Conservation (phyloP, 2,113 vertebrate genomes). For the Cephalopterus ornatus region DNA sequence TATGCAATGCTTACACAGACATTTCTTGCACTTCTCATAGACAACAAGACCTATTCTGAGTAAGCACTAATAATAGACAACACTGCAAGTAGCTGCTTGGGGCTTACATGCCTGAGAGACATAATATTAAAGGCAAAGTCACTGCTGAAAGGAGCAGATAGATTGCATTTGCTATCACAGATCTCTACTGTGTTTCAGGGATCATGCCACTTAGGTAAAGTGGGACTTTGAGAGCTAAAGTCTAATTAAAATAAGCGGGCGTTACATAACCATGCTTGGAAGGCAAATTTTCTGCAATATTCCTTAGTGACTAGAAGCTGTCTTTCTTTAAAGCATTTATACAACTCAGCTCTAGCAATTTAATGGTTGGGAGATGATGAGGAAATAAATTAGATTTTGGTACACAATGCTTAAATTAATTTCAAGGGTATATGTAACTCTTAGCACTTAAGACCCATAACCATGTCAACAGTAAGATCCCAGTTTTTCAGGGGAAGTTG, state of each 20-base stretch:
- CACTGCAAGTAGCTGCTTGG: not conserved
- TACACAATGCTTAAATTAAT: not conserved
- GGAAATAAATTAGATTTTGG: constrained; percentile 35
- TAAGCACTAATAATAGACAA: constrained; percentile 32
- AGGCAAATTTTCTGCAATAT: constrained; percentile 41
- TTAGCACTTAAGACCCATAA: not conserved
- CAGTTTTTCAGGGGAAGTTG: not conserved
- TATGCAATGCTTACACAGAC: constrained; percentile 37
- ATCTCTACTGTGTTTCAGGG: not conserved
- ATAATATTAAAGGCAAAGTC: not conserved
- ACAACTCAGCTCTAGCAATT: constrained; percentile 5
- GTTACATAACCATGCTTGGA: constrained; percentile 3
- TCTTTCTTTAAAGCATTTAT: constrained; percentile 13
- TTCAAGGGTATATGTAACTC: not conserved
- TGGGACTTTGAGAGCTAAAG: constrained; percentile 41
- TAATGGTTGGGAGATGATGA: constrained; percentile 9
- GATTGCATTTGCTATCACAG: not conserved
- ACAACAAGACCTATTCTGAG: not conserved
- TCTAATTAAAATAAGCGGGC: constrained; percentile 47
- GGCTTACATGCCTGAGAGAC: not conserved
- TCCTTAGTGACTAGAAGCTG: constrained; percentile 19
- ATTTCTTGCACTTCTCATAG: constrained; percentile 5
- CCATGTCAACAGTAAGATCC: not conserved
- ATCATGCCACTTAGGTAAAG: not conserved
- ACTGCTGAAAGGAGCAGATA: not conserved